Percentiles rank a stretch among this genome's conserved stretches.
These are phyloP conservation scores for Macrotis lagotis DNA, from an alignment of 2,113 vertebrate genomes.

Conservation along the genomic window DNA sequence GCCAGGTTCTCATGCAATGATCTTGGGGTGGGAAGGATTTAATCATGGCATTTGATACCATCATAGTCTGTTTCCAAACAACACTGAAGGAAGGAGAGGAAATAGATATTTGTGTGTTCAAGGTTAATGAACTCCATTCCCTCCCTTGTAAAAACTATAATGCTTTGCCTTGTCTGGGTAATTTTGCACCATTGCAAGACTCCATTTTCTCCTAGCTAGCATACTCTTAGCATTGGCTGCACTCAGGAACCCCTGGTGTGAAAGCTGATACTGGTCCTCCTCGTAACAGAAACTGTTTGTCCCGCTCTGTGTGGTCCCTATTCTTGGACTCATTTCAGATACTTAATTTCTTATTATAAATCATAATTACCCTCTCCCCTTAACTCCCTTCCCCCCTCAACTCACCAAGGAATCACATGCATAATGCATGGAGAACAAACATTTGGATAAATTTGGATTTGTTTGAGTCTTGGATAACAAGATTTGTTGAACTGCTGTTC, in stretches of 20 bases:
- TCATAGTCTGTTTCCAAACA: fast-evolving
- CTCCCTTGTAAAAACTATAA: not conserved
- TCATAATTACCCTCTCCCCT: not conserved
- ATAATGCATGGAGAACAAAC: not conserved
- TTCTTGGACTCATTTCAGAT: not conserved
- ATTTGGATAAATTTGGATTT: fast-evolving
- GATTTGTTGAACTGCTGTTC: not conserved
- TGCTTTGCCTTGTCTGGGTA: not conserved
- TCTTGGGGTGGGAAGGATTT: not conserved
- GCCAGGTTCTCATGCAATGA: not conserved
- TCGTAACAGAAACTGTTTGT: conserved; percentile 32
- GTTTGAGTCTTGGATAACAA: fast-evolving
- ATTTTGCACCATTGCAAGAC: not conserved
- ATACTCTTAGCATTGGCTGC: not conserved
- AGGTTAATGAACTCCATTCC: not conserved
- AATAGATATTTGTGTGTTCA: not conserved
- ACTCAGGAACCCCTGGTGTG: not conserved
- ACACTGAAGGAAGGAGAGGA: not conserved
- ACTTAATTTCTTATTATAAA: not conserved
- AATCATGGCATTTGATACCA: not conserved
- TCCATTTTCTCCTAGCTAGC: not conserved
- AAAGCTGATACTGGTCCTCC: not conserved
- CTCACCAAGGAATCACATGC: not conserved
- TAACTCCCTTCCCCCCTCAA: not conserved
- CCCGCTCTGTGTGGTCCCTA: not conserved